Base-by-base conservation (phyloP, 2,113 vertebrate genomes). In the Chaetura pelagica region DNA sequence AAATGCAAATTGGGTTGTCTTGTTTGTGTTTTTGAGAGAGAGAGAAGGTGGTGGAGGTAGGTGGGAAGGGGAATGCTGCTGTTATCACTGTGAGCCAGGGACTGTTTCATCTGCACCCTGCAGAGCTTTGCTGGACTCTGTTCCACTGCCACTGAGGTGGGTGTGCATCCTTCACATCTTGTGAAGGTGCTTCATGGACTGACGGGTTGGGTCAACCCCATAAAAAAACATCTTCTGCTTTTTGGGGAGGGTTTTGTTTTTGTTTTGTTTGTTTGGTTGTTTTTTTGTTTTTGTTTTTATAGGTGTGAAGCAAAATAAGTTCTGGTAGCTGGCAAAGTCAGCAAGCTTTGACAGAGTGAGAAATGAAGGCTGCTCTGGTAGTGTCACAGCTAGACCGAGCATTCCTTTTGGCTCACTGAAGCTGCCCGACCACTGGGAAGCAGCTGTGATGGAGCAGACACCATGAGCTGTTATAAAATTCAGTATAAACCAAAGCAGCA, bases 11-110 rank as follows among this genome's bases (percentile, higher is more conserved):
- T 58, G 34, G 11, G n/a, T 64, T 84, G 48, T 15, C 22, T 89
- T 97, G 93, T 96, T 96, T 96, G 89, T 94, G 87, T 94, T 95
- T 95, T 80, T 2, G 1, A 71, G 49, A 71, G 30, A 46, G 44
- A 78, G 35, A 79, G 94, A 94, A 91, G 54, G 52, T 91, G 75
- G 61, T 87, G 76, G 42, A 0, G 0, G 88, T 90, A 92, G 86
- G 95, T 78, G 91, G 86, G 80, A 74, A 86, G 42, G 66, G 76
- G 55, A 93, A 92, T 80, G 85, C 38, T 96, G 71, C 38, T 96
- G 93, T 96, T 96, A 93, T 69, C 8, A 4, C 80, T 17, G 4
- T 42, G 34, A 94, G 86, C 91, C 82, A 90, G 63, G 46, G 69
- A 93, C 76, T 4, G 16, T 94, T 96, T 93, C 79, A 86, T 84